Conservation (phyloP, 2,888 invertebrate species). For the Eupithecia inturbata region DNA sequence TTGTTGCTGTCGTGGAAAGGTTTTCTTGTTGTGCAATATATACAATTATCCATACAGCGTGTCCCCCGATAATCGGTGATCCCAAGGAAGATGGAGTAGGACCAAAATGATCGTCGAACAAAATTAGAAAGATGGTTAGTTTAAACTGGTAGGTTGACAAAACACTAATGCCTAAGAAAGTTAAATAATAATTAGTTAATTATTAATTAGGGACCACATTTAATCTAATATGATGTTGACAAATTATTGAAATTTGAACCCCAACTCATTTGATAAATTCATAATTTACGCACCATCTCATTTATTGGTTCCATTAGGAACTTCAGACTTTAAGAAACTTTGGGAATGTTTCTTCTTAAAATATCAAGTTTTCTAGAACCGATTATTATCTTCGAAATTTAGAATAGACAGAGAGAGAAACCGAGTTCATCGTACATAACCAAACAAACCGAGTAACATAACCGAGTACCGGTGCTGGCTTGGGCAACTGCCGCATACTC, state of each 20-base stretch:
- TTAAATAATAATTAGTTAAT: no score
- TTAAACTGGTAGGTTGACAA: background rate
- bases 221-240: no score
- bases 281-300: no score
- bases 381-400: no score
- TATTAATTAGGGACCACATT: no score
- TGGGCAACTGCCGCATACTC: background rate
- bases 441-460: background rate
- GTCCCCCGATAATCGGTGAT: background rate
- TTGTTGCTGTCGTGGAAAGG: background rate
- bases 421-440: slow-evolving; percentile 1
- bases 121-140: background rate
- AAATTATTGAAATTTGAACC: no score
- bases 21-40: background rate
- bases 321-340: background rate
- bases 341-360: background rate
- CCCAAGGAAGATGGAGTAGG: background rate
- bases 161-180: background rate
- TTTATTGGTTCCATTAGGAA: background rate
- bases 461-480: background rate
- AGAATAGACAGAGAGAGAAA: no score
- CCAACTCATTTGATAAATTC: no score
- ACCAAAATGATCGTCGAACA: background rate
- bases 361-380: no score
- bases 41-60: background rate